A percentile compares a stretch with the other conserved stretches of the same genome.
These are phyloP conservation scores for Melinaea marsaeus DNA, from an alignment of 2,888 invertebrate species.

Conservation along the genomic window DNA sequence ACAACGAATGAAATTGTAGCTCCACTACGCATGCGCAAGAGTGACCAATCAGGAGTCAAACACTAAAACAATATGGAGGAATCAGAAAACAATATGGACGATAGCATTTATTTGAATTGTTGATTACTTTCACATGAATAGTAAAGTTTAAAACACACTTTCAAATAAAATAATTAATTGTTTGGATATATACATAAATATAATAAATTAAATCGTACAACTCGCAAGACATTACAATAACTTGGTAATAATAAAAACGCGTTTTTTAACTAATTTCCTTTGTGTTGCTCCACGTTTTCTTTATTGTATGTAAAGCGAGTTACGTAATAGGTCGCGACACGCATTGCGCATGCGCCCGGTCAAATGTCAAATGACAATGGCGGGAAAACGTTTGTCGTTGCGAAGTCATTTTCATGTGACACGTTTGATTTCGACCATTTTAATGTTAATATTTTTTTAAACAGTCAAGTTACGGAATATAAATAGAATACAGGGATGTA, in stretches of 20 bases:
- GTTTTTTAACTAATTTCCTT: conserved; percentile 34
- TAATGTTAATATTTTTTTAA: too few species aligned
- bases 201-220: too few species aligned
- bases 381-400: conserved; percentile 38
- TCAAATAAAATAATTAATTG: too few species aligned
- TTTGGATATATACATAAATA: too few species aligned
- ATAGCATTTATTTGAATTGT: conserved; percentile 6
- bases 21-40: conserved; percentile 41
- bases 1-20: conserved; percentile 49
- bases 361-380: conserved; percentile 67
- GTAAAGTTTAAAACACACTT: too few species aligned
- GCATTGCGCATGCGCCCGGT: conserved; percentile 67
- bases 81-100: conserved; percentile 30
- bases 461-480: too few species aligned
- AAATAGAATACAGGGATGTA: too few species aligned
- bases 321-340: conserved; percentile 59
- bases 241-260: conserved; percentile 21
- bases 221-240: too few species aligned
- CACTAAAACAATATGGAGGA: conserved; percentile 54
- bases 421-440: too few species aligned
- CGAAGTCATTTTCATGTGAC: conserved; percentile 15
- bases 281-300: conserved; percentile 35
- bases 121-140: too few species aligned
- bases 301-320: conserved; percentile 68
- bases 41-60: conserved; percentile 49